Evolutionary conservation across 64 coral and sea anemone genomes (phyloP), one percentile per base, ranked within the genome.

Genomic region (Dendronephthya gigantea): DNA sequence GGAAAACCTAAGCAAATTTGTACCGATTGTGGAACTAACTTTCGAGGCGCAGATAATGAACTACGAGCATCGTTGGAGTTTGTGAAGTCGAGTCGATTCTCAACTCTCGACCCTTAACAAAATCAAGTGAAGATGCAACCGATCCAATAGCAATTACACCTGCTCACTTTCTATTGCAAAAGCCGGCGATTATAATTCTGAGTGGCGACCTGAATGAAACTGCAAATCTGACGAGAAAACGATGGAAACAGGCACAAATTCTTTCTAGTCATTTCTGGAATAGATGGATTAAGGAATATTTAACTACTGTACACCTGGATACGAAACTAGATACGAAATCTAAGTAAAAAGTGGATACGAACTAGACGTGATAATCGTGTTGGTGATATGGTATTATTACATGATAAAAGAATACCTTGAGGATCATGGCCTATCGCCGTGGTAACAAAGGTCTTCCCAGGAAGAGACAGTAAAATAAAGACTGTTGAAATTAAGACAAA

Each of bases 1-100:
- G 86, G 89, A 83, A 69, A 82, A 6, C 89, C 86, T 49, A 82
- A 72, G 36, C 82, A 94, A 82, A 88, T 90, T 23, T 82, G 93
- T 49, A 89, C 93, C 6, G 93, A 96, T 27, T 82, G 85, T 82
- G 90, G 84, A 7, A 96, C 90, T 9, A 96, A 96, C 68, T 96
- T 96, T 96, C 87, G 87, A 19, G 93, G 88, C 8, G 93, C 90
- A n/a, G 40, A 96, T 10, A 75, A 68, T 45, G 93, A 92, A 39
- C 40, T 96, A 2, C 82, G 49, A 12, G 59, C 88, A 39, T 68
- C 92, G 9, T 74, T 94, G 37, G 49, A 41, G 52, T 76, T 76
- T 28, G 23, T 27, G 69, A 76, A 34, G 35, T 76, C 6, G 69
- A 76, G 35, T 76, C 69, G 11, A 34, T 76, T 34, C 11, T 76